These are phyloP conservation scores for Euwallacea fornicatus DNA, from an alignment of 1,140 invertebrate genomes.

Conservation along the genomic window DNA sequence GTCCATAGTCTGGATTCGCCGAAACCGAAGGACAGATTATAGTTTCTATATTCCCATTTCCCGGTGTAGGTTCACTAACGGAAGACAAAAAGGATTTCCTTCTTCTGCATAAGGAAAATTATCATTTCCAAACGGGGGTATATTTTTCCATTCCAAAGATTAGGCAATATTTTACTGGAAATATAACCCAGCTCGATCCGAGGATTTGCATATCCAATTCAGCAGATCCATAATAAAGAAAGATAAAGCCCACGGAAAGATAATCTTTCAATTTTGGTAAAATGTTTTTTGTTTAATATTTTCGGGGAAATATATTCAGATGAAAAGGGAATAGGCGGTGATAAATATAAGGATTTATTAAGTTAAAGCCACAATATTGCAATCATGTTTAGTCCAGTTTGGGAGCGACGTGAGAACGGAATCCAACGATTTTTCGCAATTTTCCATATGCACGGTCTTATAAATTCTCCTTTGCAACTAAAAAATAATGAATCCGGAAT, in stretches of 20 bases:
- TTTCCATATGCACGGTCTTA: no score
- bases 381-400: neutral
- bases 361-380: neutral
- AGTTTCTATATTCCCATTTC: neutral
- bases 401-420: neutral
- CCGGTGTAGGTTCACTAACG: no score
- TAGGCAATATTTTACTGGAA: constrained; percentile 36
- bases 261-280: constrained; percentile 40
- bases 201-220: constrained; percentile 39
- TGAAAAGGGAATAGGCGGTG: constrained; percentile 8
- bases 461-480: no score
- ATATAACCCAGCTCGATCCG: constrained; percentile 25
- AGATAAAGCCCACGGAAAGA: constrained; percentile 28
- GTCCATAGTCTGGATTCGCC: constrained; percentile 15
- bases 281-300: constrained; percentile 38
- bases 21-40: constrained; percentile 3
- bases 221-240: constrained; percentile 37
- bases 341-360: constrained; percentile 18
- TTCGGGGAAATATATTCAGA: constrained; percentile 25
- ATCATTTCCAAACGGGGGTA: constrained; percentile 3
- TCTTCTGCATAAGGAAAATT: neutral
- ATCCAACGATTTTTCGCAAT: no score
- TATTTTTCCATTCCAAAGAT: constrained; percentile 37
- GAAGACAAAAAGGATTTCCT: neutral
- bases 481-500: no score